Conservation (phyloP, 1,140 invertebrate species). For the Macrotrachela quadricornifera region DNA sequence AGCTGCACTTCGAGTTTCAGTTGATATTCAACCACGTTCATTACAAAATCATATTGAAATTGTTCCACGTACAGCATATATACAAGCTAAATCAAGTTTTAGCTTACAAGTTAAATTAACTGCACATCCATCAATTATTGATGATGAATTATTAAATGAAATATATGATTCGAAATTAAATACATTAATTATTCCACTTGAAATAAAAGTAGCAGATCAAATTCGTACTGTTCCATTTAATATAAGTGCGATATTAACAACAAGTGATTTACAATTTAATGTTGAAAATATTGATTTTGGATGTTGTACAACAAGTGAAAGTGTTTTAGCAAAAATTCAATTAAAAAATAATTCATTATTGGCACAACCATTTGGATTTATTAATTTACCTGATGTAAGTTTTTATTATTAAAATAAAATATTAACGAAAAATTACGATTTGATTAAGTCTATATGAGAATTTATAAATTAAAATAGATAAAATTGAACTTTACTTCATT, state of each 20-base stretch:
- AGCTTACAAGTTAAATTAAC: constrained; percentile 29
- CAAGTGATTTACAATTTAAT: constrained; percentile 26
- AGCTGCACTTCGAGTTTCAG: constrained; percentile 20
- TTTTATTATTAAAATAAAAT: too few species aligned
- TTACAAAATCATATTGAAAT: constrained; percentile 26
- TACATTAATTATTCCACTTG: constrained; percentile 26
- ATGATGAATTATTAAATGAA: neutral
- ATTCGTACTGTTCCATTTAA: constrained; percentile 24
- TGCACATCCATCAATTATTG: constrained; percentile 13
- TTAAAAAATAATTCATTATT: constrained; percentile 28
- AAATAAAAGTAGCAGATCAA: constrained; percentile 26
- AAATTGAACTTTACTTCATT: too few species aligned
- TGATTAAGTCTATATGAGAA: too few species aligned
- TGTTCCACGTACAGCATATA: constrained; percentile 27
- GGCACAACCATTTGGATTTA: constrained; percentile 28
- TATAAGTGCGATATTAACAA: constrained; percentile 27
- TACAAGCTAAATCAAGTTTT: constrained; percentile 29
- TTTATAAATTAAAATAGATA: too few species aligned
- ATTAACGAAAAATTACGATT: too few species aligned
- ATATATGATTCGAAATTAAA: neutral
- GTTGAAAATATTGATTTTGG: constrained; percentile 25
- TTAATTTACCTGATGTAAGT: constrained; percentile 24
- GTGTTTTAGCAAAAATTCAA: constrained; percentile 17
- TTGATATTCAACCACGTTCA: constrained; percentile 23
- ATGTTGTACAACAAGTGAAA: constrained; percentile 25